A percentile compares a stretch with the other conserved stretches of the same genome.
Evolutionary conservation across 2,797 vertebrate genomes (phyloP).

Genomic region (Octomys mimax): DNA sequence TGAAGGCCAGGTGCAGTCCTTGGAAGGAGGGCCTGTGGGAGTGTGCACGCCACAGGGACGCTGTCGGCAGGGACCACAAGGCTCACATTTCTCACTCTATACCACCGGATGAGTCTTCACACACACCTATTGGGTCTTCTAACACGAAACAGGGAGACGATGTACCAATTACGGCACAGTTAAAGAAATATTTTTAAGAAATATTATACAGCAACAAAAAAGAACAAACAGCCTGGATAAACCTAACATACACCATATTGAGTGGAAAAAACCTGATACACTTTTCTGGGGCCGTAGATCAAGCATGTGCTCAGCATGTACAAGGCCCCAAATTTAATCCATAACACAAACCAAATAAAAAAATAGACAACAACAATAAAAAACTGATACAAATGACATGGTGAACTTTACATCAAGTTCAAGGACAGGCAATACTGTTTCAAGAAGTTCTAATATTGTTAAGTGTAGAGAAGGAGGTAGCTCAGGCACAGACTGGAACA

Average conservation of each 20-base stretch:
- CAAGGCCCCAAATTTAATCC: too few relatives aligned
- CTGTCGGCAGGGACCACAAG: neutral
- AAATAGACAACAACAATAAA: neutral
- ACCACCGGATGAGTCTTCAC: neutral
- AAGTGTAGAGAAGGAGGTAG: neutral
- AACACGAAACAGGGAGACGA: neutral
- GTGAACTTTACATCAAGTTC: neutral
- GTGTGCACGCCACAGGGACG: rapidly evolving
- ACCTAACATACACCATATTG: neutral
- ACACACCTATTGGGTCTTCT: neutral
- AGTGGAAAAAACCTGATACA: neutral
- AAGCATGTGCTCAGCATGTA: neutral
- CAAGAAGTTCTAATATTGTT: neutral
- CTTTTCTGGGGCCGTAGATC: neutral
- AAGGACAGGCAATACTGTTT: neutral
- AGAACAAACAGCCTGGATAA: neutral
- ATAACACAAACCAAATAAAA: neutral
- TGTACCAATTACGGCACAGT: neutral
- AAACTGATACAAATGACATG: neutral
- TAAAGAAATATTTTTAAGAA: neutral
- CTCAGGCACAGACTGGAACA: neutral
- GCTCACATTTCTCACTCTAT: neutral
- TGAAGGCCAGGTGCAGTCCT: neutral
- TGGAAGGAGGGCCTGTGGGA: too few relatives aligned
- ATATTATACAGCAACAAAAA: neutral